Base-by-base conservation (phyloP, 2,888 invertebrate species). In the Dynastes grantii region DNA sequence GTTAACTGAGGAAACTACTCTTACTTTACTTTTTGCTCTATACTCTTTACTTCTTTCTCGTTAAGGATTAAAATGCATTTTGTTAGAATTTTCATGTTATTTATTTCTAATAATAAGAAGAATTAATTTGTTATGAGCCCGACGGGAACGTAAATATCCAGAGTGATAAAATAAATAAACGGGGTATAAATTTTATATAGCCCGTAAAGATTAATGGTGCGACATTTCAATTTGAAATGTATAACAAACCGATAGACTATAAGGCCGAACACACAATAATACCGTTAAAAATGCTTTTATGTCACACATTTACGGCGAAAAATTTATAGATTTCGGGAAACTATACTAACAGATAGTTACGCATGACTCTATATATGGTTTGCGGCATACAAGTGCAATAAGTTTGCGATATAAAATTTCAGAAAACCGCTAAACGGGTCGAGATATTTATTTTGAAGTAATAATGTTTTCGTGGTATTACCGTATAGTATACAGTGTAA, bases 151-250 rank as follows among this genome's bases (percentile, higher is more conserved):
- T 45, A 45, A 45, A 45, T 45, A 45, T 45, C 45, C 8, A 45
- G 45, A 53, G 11, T 27, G 70, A 70, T 70, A 73, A 58, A 40
- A 58, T 40, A 73, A 58, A 73, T 58, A 73, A 61, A 58, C 22
- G 37, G 40, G 22, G 37, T 16, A 58, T 73, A 73, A 73, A 73
- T 73, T 73, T 73, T 73, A 73, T 73, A 61, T 37, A 16, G 40
- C 5, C 40, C 55, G 32, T 73, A 73, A 73, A 73, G 40, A 73
- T 58, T 73, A 73, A 73, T 73, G 73, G 73, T 22, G 73, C 73
- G 58, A 61, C 73, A 61, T 73, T 73, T 73, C 58, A 73, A 73
- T 73, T 73, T 73, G 58, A 58, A 73, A 73, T 58, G 58, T 58
- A 73, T 55, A 73, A 73, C 73, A 73, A 58, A 73, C 73, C 73